phyloP scores from a whole-genome alignment of 2,113 vertebrate species.

The Muscicapa adusta region DNA sequence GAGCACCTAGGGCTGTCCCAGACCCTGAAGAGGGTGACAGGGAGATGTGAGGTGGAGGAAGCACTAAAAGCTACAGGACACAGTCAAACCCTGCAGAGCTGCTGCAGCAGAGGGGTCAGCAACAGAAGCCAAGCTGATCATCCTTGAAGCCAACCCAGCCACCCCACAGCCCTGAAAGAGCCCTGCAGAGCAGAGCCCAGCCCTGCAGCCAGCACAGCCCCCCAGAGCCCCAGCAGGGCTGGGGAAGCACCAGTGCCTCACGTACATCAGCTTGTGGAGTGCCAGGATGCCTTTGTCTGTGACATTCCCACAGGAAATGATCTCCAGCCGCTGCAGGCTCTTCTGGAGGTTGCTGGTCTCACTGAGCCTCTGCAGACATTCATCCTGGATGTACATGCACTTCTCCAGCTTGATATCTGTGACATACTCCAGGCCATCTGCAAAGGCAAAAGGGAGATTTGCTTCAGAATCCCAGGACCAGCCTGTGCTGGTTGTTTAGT shows the following conservation, averaged over 20 bases:
- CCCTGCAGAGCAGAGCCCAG: no score
- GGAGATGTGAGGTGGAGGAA: background rate
- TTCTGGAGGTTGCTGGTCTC: slow-evolving; percentile 80
- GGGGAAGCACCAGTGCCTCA: rapidly evolving
- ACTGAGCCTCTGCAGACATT: slow-evolving; percentile 85
- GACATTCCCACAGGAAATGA: slow-evolving; percentile 92
- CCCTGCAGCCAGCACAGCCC: background rate
- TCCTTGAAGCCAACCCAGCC: background rate
- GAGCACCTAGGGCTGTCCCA: background rate
- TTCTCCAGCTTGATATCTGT: slow-evolving; percentile 86
- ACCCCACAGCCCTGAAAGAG: background rate
- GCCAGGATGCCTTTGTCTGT: slow-evolving; percentile 86
- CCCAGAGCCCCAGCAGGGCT: background rate
- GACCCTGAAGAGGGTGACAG: background rate
- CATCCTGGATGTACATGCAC: slow-evolving; percentile 90
- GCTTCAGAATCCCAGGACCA: background rate
- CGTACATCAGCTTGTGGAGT: slow-evolving; percentile 82
- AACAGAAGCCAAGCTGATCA: background rate
- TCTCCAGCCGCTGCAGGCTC: slow-evolving; percentile 79
- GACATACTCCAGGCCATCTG: slow-evolving; percentile 87
- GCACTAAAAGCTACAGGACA: background rate
- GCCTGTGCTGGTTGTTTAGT: background rate
- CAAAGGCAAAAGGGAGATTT: background rate
- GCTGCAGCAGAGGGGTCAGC: background rate
- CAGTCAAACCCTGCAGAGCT: background rate